Base-by-base conservation (phyloP, 2,113 vertebrate genomes). In the Clupea harengus region DNA sequence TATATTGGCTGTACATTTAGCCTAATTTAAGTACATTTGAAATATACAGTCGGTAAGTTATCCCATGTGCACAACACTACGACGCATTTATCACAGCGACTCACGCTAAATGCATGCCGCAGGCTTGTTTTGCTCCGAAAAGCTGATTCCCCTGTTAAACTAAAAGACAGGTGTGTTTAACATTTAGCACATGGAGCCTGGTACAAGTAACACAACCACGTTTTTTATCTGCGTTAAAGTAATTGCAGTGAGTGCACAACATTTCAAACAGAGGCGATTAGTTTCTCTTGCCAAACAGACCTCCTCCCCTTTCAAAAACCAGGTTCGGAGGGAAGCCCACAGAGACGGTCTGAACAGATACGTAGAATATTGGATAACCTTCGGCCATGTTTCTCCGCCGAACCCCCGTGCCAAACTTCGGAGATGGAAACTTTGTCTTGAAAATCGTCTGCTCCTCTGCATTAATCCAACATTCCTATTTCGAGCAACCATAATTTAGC, bases 311-410 rank as follows among this genome's bases (percentile, higher is more conserved):
- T 89, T 91, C 81, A 89, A 82, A 88, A 90, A 90, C 50, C 52
- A 50, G 84, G 50, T 44, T 78, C 72, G 45, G 45, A 90, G 90
- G 91, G 89, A 93, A 86, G 86, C 91, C 86, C 86, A 84, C 89
- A 91, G 92, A 92, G 93, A 93, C 92, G 90, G 91, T 85, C 92
- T 93, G 93, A 94, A 92, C 93, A 94, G 91, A 94, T 92, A 95
- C 81, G 94, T 94, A 94, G 91, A 92, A 93, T 94, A 85, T 83
- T 87, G 72, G 83, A 86, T 95, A 95, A 96, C 96, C 96, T 96
- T 96, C 95, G 95, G 96, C 96, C 96, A 96, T 97, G 95, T 96
- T 96, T 95, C 94, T 95, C 94, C 94, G 93, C 92, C 89, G 94
- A 95, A 95, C 94, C 94, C 94, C 94, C 90, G 93, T 93, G 95